phyloP scores from a whole-genome alignment of 1,140 invertebrate genomes.

The Venturia canescens region DNA sequence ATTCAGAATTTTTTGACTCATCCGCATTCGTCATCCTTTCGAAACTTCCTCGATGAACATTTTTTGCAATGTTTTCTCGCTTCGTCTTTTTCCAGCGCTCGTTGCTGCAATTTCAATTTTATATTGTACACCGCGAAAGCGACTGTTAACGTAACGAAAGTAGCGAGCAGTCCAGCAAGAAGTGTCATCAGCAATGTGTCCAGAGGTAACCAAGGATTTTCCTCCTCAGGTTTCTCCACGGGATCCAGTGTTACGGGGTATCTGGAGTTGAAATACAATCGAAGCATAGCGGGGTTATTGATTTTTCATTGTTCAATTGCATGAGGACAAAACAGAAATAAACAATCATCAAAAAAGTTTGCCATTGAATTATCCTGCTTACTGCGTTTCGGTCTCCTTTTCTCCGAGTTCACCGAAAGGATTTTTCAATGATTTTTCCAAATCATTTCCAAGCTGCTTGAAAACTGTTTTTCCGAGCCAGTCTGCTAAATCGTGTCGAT shows the following conservation, averaged over 20 bases:
- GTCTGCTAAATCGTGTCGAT: conserved; percentile 78
- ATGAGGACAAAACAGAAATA: too few species aligned
- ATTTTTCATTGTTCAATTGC: neutral
- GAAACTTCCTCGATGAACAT: neutral
- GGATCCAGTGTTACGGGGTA: conserved; percentile 59
- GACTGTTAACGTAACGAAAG: conserved; percentile 29
- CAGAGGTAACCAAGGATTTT: conserved; percentile 60
- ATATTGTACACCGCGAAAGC: conserved; percentile 35
- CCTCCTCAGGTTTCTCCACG: conserved; percentile 49
- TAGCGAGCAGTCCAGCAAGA: conserved; percentile 56
- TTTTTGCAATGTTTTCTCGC: neutral
- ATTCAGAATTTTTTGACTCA: too few species aligned
- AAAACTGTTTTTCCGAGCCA: conserved; percentile 80
- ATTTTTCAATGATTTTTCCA: conserved; percentile 73
- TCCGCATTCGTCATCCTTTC: neutral
- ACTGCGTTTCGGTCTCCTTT: conserved; percentile 59
- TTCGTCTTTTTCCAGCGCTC: neutral
- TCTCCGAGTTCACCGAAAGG: conserved; percentile 62
- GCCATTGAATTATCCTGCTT: conserved; percentile 44
- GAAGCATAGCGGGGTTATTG: conserved; percentile 8
- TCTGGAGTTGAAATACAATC: conserved; percentile 56
- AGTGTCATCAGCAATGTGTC: conserved; percentile 61
- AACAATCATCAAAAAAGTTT: too few species aligned
- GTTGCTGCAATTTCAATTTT: neutral
- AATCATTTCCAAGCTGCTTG: conserved; percentile 77